Evolutionary conservation across 30 jellyfish, hydroid and myxozoan genomes (phyloP), one percentile per base, ranked within the genome.

Genomic region (Turritopsis dohrnii): DNA sequence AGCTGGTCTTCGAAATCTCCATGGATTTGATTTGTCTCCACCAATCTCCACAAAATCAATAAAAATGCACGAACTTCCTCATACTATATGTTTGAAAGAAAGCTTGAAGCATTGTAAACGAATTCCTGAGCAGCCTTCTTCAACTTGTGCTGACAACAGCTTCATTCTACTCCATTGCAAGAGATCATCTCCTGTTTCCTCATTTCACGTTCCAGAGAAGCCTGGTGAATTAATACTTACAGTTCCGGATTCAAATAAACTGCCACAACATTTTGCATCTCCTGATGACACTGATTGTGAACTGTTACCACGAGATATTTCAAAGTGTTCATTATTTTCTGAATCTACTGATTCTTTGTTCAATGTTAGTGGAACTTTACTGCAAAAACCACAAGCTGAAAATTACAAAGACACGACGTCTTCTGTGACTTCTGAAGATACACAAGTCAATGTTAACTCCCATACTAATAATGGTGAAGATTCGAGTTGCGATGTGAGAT

Each of bases 291-390:
- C 60, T 41, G 13, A 41, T 41, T 41, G 60, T 13, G 13, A 41
- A 3, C 13, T 41, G 9, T 41, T 41, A 16, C 9, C 30, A 16
- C 28, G 77, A 7, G 77, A 69, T 27, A 69, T 27, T 1, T 69
- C 1, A 8, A 69, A 69, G 0, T 7, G 31, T 19, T 69, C 30
- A 69, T 69, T 69, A 9, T 0, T n/a, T 69, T 69, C 77, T 9
- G 77, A 27, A 8, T 69, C 77, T 19, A 1, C 30, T 0, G 77
- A 69, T 69, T 69, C 77, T 69, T 19, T 69, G 8, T 7, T 23
- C 30, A 69, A 69, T 27, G 30, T 69, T 27, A 69, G 77, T 69
- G 77, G 30, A 27, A n/a, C 77, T 69, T 23, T 27, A n/a, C 77
- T 69, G 31, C 77, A 69, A 69, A 21, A 69, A 69, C 0, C 77